phyloP scores from a whole-genome alignment of 2,888 invertebrate genomes.

The Pseudococcus longispinus region DNA sequence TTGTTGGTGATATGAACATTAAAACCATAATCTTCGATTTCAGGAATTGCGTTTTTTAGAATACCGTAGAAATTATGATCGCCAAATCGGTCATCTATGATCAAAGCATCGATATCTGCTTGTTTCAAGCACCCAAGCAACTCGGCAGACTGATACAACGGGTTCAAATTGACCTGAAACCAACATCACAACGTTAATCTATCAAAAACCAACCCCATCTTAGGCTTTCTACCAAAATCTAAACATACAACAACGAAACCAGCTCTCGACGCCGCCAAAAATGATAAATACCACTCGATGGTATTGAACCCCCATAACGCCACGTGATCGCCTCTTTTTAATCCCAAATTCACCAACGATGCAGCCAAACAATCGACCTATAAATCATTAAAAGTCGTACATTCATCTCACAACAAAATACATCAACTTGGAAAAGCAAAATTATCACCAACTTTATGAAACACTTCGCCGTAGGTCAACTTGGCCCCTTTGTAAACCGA shows the following conservation, averaged over 20 bases:
- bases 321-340: constrained; percentile 75
- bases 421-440: not conserved
- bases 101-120: constrained; percentile 72
- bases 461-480: constrained; percentile 48
- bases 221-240: not conserved
- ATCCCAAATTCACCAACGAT: constrained; percentile 73
- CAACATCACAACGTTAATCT: not conserved
- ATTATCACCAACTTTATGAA: not conserved
- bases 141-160: constrained; percentile 75
- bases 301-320: constrained; percentile 83
- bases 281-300: constrained; percentile 76
- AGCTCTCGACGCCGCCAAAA: constrained; percentile 73
- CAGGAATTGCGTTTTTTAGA: constrained; percentile 25
- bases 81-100: constrained; percentile 71
- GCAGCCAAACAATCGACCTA: constrained; percentile 65
- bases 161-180: constrained; percentile 68
- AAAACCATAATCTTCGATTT: not conserved
- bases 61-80: constrained; percentile 70
- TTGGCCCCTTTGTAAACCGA: constrained; percentile 18
- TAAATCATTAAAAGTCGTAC: not conserved
- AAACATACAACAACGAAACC: constrained; percentile 59
- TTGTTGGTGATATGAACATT: not conserved
- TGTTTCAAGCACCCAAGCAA: constrained; percentile 76
- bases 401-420: not conserved
- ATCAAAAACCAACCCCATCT: not conserved